Percentiles rank a stretch among this genome's conserved stretches.
Evolutionary conservation across 2,888 invertebrate species (phyloP).

Genomic region (Lepidocyrtoides sp.): DNA sequence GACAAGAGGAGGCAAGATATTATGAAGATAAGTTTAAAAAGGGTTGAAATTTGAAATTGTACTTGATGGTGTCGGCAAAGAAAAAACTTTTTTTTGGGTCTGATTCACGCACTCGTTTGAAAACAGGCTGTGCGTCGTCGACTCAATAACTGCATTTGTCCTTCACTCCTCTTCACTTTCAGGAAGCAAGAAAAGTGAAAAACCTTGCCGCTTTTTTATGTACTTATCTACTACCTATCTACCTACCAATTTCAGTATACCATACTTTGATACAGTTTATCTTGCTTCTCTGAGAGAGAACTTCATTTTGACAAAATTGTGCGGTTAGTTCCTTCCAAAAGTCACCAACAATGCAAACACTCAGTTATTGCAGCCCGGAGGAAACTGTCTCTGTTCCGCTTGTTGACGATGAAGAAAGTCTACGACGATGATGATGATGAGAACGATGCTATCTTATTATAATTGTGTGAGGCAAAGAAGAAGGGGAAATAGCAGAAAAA

Average conservation of each 20-base stretch:
- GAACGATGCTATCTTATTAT: conserved; percentile 18
- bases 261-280: not conserved
- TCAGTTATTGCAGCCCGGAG: conserved; percentile 12
- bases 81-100: not conserved
- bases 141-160: conserved; percentile 56
- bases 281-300: not conserved
- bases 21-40: conserved; percentile 20
- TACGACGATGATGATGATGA: conserved; percentile 23
- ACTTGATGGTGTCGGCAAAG: not conserved
- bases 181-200: conserved; percentile 11
- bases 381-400: conserved; percentile 37
- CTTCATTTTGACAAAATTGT: conserved; percentile 29
- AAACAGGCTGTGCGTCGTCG: conserved; percentile 35
- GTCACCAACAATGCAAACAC: not conserved
- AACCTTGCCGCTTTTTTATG: too few relatives aligned
- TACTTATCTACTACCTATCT: too few relatives aligned
- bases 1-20: not conserved
- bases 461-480: not conserved
- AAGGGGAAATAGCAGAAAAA: conserved; percentile 12
- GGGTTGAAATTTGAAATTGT: conserved; percentile 44
- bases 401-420: conserved; percentile 5
- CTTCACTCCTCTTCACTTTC: conserved; percentile 35
- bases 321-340: not conserved
- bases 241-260: too few relatives aligned
- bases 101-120: conserved; percentile 15